Evolutionary conservation across 2,113 vertebrate species (phyloP).

Genomic region (Apistogramma diplotaenia): DNA sequence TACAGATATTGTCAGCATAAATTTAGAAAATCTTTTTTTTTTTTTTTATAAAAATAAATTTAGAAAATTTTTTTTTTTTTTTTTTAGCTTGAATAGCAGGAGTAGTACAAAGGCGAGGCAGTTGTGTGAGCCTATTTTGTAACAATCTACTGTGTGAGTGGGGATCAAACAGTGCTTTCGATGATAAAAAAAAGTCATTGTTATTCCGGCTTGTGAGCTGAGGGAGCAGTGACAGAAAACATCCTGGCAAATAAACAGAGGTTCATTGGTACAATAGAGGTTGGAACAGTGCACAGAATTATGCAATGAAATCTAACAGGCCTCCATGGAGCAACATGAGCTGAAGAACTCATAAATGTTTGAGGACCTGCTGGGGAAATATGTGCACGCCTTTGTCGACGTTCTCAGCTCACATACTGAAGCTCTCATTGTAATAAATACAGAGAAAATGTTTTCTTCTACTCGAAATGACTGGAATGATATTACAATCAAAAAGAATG

Average conservation of each 20-base stretch:
- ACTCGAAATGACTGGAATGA: slow-evolving; percentile 17
- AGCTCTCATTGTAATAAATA: slow-evolving; percentile 35
- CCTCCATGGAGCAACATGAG: slow-evolving; percentile 67
- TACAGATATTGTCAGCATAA: neutral
- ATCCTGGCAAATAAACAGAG: slow-evolving; percentile 62
- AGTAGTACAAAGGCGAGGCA: neutral
- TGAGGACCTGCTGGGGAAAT: slow-evolving; percentile 63
- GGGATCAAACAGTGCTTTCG: slow-evolving; percentile 41
- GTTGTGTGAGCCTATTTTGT: slow-evolving; percentile 26
- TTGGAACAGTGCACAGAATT: slow-evolving; percentile 51
- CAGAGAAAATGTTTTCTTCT: slow-evolving; percentile 14
- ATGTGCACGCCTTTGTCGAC: slow-evolving; percentile 29
- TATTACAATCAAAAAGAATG: neutral
- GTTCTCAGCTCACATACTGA: slow-evolving; percentile 20
- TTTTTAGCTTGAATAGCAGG: neutral
- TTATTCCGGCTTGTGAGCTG: slow-evolving; percentile 50
- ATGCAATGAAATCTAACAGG: slow-evolving; percentile 73
- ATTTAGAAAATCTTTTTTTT: neutral
- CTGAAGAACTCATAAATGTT: slow-evolving; percentile 75
- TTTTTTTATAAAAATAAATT: neutral
- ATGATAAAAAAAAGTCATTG: slow-evolving; percentile 62
- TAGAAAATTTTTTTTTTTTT: neutral
- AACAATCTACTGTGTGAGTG: slow-evolving; percentile 18
- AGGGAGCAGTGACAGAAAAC: slow-evolving; percentile 52
- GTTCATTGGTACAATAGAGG: slow-evolving; percentile 54